Base-by-base conservation (phyloP, 1,140 invertebrate species). In the Diorhabda elongata region DNA sequence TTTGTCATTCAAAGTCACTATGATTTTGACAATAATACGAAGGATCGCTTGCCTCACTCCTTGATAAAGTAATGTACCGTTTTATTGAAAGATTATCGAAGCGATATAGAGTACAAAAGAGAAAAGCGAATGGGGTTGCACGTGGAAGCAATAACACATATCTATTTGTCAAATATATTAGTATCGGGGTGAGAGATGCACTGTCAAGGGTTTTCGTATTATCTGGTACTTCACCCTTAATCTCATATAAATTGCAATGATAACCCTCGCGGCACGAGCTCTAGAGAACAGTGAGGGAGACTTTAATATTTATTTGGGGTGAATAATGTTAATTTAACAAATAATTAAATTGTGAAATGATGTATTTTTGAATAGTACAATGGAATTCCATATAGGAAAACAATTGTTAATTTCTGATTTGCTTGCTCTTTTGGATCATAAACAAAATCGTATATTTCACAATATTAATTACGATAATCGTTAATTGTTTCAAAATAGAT, bases 121-220 rank as follows among this genome's bases (percentile, higher is more conserved):
- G 61, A 64, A 58, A 61, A 44, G 61, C 9, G 68, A 58, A 45
- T n/a, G 44, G 69, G 66, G 68, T 62, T 67, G 62, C 68, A 72
- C 6, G 45, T 44, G 52, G 67, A 77, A 74, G 71, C 72, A 77
- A 77, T 77, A 77, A 76, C 75, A 77, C 74, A 76, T 69, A 76
- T 77, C 76, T 78, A 78, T 78, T 78, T 78, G 76, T 78, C 76
- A 76, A 78, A 76, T 75, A 76, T 78, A 78, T 78, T 78, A 78
- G 69, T 62, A 44, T 70, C 59, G 72, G 75, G 75, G 75, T 74
- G 76, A 75, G 69, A 71, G 68, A 44, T 64, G 63, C 44, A 64
- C 72, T 69, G 74, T 76, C 72, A 71, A 78, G 76, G 72, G 75
- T 62, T 76, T 75, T 44, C 70, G 70, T 73, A 78, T 78, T 78